Evolutionary conservation across 1,140 invertebrate genomes (phyloP).

Genomic region (Drosophila nebulosa): DNA sequence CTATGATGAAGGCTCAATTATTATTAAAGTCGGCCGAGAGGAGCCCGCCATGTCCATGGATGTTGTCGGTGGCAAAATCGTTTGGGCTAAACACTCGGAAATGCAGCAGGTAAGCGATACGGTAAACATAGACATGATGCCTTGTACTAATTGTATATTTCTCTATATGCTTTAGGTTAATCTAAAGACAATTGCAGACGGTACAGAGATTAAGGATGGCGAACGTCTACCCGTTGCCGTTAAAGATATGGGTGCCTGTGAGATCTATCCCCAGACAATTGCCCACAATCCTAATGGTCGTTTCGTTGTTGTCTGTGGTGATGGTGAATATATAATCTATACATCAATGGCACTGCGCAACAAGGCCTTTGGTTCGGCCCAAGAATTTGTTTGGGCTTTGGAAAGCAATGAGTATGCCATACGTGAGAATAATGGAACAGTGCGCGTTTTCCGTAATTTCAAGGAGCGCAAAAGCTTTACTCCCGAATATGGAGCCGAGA

Average conservation of each 20-base stretch:
- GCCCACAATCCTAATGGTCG: slow-evolving; percentile 99
- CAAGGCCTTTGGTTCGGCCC: slow-evolving; percentile 98
- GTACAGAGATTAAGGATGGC: slow-evolving; percentile 92
- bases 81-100: slow-evolving; percentile 99
- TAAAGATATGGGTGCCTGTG: slow-evolving; percentile 99
- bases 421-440: slow-evolving; percentile 92
- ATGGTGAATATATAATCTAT: slow-evolving; percentile 99
- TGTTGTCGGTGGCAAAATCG: slow-evolving; percentile 97
- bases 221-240: slow-evolving; percentile 95
- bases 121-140: background rate
- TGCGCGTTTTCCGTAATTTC: slow-evolving; percentile 99
- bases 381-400: slow-evolving; percentile 99
- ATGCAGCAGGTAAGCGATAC: slow-evolving; percentile 92
- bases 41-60: slow-evolving; percentile 99
- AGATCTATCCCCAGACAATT: slow-evolving; percentile 99
- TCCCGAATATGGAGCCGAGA: slow-evolving; percentile 97
- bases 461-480: slow-evolving; percentile 98
- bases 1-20: slow-evolving; percentile 99
- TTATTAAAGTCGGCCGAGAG: slow-evolving; percentile 98
- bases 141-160: no score
- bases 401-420: slow-evolving; percentile 98
- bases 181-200: slow-evolving; percentile 81
- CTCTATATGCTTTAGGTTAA: slow-evolving; percentile 83
- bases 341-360: slow-evolving; percentile 99
- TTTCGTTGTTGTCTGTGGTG: slow-evolving; percentile 99